Evolutionary conservation across 2,888 invertebrate species (phyloP).

Genomic region (Tanaodytes sp.): DNA sequence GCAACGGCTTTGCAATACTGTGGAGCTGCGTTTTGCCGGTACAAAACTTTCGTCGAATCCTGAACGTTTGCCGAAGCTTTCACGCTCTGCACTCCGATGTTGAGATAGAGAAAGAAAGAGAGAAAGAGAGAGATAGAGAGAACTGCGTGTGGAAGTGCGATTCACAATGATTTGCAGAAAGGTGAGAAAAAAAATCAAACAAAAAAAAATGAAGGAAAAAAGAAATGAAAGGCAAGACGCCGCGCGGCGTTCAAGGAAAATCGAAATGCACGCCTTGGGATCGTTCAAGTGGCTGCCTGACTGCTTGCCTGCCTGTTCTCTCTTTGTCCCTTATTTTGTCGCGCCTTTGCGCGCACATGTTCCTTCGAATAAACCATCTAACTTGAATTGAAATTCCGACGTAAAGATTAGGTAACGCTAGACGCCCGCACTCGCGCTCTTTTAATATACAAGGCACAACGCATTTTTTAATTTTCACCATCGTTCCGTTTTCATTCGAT

Average conservation of each 20-base stretch:
- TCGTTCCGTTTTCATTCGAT: constrained; percentile 31
- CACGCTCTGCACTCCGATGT: constrained; percentile 40
- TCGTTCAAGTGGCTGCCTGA: constrained; percentile 49
- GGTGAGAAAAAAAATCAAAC: constrained; percentile 38
- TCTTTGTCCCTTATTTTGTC: constrained; percentile 51
- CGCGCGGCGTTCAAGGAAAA: constrained; percentile 53
- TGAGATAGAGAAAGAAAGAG: too few species aligned
- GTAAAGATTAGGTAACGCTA: constrained; percentile 50
- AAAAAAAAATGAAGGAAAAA: too few species aligned
- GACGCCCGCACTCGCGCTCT: constrained; percentile 23
- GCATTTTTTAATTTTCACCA: constrained; percentile 44
- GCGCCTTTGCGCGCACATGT: constrained; percentile 49
- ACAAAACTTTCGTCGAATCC: constrained; percentile 50
- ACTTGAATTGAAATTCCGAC: constrained; percentile 51
- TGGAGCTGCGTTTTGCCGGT: constrained; percentile 24
- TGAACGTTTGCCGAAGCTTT: constrained; percentile 52
- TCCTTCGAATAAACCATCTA: constrained; percentile 52
- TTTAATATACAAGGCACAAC: constrained; percentile 47
- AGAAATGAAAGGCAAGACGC: constrained; percentile 50
- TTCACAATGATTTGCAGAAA: constrained; percentile 57
- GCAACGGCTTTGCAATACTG: too few species aligned
- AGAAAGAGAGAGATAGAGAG: too few species aligned
- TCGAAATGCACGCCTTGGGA: constrained; percentile 54
- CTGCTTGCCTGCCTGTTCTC: constrained; percentile 25
- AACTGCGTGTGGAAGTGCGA: constrained; percentile 53